Evolutionary conservation across 2,888 invertebrate genomes (phyloP), one percentile per base, ranked within the genome.

Genomic region (Drosophila antonietae): DNA sequence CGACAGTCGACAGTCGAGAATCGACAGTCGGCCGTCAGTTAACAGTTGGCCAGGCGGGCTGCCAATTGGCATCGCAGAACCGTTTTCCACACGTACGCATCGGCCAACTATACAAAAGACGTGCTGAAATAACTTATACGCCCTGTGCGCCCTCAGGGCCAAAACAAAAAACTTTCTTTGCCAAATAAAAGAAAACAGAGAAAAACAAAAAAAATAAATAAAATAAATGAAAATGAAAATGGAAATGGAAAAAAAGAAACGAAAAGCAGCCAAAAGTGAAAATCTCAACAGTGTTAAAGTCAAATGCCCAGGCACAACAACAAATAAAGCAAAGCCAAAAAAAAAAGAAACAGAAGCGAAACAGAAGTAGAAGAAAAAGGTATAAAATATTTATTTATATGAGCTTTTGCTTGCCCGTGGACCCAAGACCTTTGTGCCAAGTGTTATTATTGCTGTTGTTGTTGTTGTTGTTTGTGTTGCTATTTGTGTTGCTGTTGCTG

Each of bases 21-120:
- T 39, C 39, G 55, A 31, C 37, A 37, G 37, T 37, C 28, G 28
- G 28, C 28, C 28, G 28, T 28, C 28, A 35, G 51, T 51, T 35
- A 33, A 0, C 33, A 14, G 37, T 14, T 37, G 37, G 4, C 23
- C 39, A 55, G 63, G 47, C 35, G 44, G 43, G 74, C 64, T 69
- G 67, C 31, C 57, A 46, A 64, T 65, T 58, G 46, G 18, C 64
- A 43, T 43, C 53, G 75, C 69, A 58, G 74, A 62, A 63, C 56
- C 84, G 81, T 88, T 88, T 88, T 88, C 87, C 87, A 88, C 87
- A 88, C 87, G 87, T 88, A 88, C 89, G 87, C 87, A 83, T 75
- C 60, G 74, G 58, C 62, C 70, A 66, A 80, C 75, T 70, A 76
- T 88, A 86, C 85, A 86, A 85, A 88, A 75, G 76, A 88, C 86